phyloP scores from a whole-genome alignment of 2,113 vertebrate genomes.

The Psettodes erumei region DNA sequence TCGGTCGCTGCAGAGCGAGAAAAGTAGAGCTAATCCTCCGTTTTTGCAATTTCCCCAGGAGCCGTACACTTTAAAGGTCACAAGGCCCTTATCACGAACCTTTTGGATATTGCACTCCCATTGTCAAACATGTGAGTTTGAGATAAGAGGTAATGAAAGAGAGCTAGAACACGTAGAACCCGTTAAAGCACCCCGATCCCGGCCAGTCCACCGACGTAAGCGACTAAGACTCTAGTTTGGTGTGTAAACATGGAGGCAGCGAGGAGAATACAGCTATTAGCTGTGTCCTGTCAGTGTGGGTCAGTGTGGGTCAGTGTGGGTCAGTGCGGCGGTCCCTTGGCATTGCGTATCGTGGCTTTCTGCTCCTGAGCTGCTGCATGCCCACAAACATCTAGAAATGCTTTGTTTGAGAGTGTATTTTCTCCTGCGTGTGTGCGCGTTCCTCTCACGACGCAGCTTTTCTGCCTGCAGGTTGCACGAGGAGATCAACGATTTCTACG shows the following conservation, averaged over 20 bases:
- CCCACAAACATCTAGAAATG: background rate
- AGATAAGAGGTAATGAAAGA: background rate
- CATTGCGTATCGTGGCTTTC: background rate
- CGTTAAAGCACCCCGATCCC: background rate
- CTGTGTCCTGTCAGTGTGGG: slow-evolving; percentile 2
- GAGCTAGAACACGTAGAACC: background rate
- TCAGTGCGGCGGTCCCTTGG: too few species aligned
- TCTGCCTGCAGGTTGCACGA: slow-evolving; percentile 89
- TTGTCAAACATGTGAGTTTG: background rate
- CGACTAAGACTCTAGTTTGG: background rate
- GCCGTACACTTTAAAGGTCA: background rate
- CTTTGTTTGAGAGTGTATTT: background rate
- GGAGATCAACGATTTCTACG: slow-evolving; percentile 96
- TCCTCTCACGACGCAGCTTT: background rate
- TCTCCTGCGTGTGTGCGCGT: too few species aligned
- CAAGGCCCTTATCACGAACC: background rate
- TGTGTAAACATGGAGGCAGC: background rate
- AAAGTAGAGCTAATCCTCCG: background rate
- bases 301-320: too few species aligned
- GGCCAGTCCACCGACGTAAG: background rate
- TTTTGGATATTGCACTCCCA: background rate
- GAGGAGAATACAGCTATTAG: background rate
- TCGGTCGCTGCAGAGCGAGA: background rate
- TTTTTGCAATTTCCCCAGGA: background rate
- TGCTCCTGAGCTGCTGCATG: background rate